Evolutionary conservation across 1,140 invertebrate genomes (phyloP), one percentile per base, ranked within the genome.

Genomic region (Ganaspis sp.): DNA sequence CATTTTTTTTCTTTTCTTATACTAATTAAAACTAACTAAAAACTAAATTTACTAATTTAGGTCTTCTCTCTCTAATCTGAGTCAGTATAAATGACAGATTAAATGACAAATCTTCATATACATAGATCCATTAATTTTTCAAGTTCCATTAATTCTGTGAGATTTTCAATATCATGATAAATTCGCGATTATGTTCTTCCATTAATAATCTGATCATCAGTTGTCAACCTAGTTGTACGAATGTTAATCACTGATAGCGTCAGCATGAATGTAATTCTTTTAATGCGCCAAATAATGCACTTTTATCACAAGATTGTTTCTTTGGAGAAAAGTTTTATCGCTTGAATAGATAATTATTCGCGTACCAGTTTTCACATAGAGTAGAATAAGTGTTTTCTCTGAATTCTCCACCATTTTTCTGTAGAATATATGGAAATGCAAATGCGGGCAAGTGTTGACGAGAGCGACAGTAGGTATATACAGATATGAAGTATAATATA

Each of bases 361-460:
- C 21, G 21, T 58, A 15, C 11, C 12, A 11, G 23, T 58, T 58
- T 23, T 23, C 17, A 23, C 53, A 23, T 58, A 23, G 9, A 29
- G 11, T n/a, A 21, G n/a, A 45, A 49, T 64, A 64, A 64, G 54
- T 64, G 54, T 29, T 64, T 64, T 64, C 54, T 64, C 15, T 29
- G 23, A 64, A 64, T 29, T 64, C 54, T 64, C 23, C 54, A 64
- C 11, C 9, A 49, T 64, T 64, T 64, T 64, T 64, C 2, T 64
- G 12, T n/a, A 15, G 2, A 23, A 64, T 64, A 64, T 11, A 19
- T 64, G 54, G 54, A 64, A 64, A 64, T 26, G 54, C 21, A 64
- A 64, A 64, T 64, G 23, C 54, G 3, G 11, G 54, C 54, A 23
- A 29, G 11, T 26, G 54, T 64, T 26, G 54, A 15, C 23, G 54